Evolutionary conservation across 2,888 invertebrate species (phyloP).

Genomic region (Tinea semifulvella): DNA sequence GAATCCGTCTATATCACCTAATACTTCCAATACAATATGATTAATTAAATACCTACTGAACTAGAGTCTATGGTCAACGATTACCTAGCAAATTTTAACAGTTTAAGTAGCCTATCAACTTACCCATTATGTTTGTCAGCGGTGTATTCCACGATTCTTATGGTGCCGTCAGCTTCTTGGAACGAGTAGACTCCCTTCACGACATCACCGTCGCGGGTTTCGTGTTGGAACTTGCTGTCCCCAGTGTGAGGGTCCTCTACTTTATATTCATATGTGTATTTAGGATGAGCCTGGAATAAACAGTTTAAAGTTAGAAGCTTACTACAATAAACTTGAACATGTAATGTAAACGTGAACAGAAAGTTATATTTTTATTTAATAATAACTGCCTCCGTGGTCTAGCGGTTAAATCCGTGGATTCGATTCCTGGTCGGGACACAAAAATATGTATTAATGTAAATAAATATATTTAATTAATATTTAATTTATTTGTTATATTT

Average conservation of each 20-base stretch:
- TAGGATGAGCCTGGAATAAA: slow-evolving; percentile 24
- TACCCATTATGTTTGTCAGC: slow-evolving; percentile 24
- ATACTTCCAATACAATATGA: no score
- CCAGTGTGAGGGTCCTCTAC: slow-evolving; percentile 47
- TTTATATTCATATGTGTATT: slow-evolving; percentile 38
- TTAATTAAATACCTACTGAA: no score
- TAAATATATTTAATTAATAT: not conserved
- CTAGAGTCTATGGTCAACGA: no score
- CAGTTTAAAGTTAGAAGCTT: no score
- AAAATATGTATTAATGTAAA: no score
- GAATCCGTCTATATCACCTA: no score
- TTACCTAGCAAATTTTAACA: no score
- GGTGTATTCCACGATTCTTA: slow-evolving; percentile 23
- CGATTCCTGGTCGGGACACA: not conserved
- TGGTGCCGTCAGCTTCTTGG: slow-evolving; percentile 22
- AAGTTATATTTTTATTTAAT: no score
- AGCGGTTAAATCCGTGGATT: not conserved
- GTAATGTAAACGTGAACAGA: no score
- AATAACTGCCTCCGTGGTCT: no score
- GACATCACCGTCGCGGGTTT: slow-evolving; percentile 37
- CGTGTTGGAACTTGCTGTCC: slow-evolving; percentile 40
- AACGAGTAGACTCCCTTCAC: slow-evolving; percentile 36
- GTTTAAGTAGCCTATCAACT: slow-evolving; percentile 8
- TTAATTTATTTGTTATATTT: not conserved
- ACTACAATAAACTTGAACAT: no score